These are phyloP conservation scores for Rhodophaea formosa DNA, from an alignment of 2,888 invertebrate genomes.

Conservation along the genomic window DNA sequence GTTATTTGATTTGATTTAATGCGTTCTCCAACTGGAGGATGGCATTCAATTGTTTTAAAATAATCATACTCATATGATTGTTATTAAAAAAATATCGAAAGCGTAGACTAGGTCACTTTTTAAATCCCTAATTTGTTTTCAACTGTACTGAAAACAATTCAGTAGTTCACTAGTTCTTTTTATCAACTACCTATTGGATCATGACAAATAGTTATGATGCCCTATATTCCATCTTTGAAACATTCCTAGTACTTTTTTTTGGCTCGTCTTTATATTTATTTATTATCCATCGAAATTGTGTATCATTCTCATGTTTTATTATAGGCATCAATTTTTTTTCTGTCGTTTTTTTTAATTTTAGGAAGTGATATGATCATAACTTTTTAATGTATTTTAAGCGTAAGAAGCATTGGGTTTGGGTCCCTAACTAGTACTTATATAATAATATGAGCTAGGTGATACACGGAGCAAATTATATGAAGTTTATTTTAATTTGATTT, in stretches of 20 bases:
- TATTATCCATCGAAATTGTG: neutral
- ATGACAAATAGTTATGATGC: no score
- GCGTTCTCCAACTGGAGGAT: no score
- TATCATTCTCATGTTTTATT: neutral
- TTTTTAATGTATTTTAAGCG: neutral
- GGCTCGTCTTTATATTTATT: neutral
- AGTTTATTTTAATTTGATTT: neutral
- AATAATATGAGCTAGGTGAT: slow-evolving; percentile 1
- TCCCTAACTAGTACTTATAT: slow-evolving; percentile 16
- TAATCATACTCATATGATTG: no score
- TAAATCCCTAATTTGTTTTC: no score
- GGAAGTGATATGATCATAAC: neutral
- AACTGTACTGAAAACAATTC: no score
- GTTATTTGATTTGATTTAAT: no score
- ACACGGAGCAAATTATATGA: neutral
- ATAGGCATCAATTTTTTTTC: neutral
- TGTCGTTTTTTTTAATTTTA: neutral
- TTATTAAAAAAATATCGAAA: no score
- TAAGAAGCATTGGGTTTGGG: slow-evolving; percentile 14
- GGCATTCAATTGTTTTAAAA: no score
- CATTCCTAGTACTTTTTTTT: neutral
- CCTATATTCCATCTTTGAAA: no score
- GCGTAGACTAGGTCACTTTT: no score
- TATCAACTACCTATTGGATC: no score
- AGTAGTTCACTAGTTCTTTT: no score